Evolutionary conservation across 2,113 vertebrate genomes (phyloP).

Genomic region (Macaca mulatta): DNA sequence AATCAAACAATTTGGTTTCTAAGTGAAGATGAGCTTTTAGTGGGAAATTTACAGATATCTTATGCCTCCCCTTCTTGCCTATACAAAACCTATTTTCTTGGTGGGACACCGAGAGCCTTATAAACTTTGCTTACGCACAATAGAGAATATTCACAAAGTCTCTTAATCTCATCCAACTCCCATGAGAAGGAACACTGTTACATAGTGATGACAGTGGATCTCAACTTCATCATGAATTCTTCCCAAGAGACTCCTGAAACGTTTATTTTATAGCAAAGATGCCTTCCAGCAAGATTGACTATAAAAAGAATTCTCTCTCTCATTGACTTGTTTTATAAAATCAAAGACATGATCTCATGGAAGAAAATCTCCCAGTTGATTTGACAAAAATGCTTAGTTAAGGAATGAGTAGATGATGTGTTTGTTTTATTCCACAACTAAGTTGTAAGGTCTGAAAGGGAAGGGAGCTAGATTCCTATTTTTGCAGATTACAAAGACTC

Average conservation of each 20-base stretch:
- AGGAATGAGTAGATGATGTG: neutral
- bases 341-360: constrained; percentile 36
- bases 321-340: constrained; percentile 52
- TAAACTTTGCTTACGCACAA: neutral
- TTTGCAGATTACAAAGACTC: neutral
- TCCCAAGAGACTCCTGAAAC: constrained; percentile 44
- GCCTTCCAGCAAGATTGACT: constrained; percentile 54
- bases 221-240: neutral
- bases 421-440: neutral
- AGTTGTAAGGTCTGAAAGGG: neutral
- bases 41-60: neutral
- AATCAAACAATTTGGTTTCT: neutral
- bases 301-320: constrained; percentile 54
- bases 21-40: neutral
- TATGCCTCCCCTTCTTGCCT: neutral
- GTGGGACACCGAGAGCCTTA: neutral
- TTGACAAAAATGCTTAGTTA: constrained; percentile 43
- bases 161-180: neutral
- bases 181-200: neutral
- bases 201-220: neutral
- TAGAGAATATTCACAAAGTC: neutral
- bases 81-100: neutral
- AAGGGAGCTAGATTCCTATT: neutral
- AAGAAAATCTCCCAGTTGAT: neutral
- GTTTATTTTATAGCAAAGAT: constrained; percentile 27